Conservation (phyloP, 37 sponge, comb jelly and placozoan genomes). For the Theonella swinhoei region DNA sequence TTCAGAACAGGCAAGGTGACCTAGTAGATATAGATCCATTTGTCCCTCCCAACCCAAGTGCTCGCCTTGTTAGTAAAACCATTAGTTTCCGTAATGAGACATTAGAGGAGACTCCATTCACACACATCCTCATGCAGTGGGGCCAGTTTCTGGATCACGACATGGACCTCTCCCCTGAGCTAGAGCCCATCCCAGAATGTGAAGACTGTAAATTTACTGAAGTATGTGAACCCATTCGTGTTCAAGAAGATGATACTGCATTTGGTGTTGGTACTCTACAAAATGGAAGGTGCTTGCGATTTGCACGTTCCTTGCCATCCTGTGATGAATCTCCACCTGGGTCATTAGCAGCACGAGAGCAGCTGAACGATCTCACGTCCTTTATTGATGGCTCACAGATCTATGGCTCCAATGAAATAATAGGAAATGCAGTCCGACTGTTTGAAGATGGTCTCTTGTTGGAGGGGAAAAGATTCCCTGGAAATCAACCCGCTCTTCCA, state of each 20-base stretch:
- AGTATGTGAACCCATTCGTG: slow-evolving; percentile 58
- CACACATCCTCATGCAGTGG: slow-evolving; percentile 93
- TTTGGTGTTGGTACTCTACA: slow-evolving; percentile 49
- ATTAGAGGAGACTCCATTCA: slow-evolving; percentile 48
- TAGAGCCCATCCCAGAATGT: slow-evolving; percentile 50
- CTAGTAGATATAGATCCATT: slow-evolving; percentile 27
- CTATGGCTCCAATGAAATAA: slow-evolving; percentile 62
- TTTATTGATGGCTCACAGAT: slow-evolving; percentile 81
- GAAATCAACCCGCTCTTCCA: slow-evolving; percentile 39
- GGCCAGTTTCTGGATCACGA: slow-evolving; percentile 97
- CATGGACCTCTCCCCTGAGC: slow-evolving; percentile 47
- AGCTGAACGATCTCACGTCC: slow-evolving; percentile 78
- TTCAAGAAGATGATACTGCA: slow-evolving; percentile 20
- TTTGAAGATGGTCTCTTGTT: slow-evolving; percentile 50
- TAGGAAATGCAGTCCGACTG: slow-evolving; percentile 23
- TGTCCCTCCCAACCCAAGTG: slow-evolving; percentile 68
- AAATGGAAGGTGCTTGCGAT: slow-evolving; percentile 60
- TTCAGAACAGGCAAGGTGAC: slow-evolving; percentile 12
- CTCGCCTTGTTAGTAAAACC: slow-evolving; percentile 45
- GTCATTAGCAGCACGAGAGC: slow-evolving; percentile 49
- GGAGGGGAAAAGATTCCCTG: background rate
- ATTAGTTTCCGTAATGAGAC: slow-evolving; percentile 1
- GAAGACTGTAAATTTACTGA: slow-evolving; percentile 46
- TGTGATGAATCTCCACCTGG: slow-evolving; percentile 32
- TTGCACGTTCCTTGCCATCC: slow-evolving; percentile 57